Base-by-base conservation (phyloP, 2,113 vertebrate genomes). In the Anhinga rufa region DNA sequence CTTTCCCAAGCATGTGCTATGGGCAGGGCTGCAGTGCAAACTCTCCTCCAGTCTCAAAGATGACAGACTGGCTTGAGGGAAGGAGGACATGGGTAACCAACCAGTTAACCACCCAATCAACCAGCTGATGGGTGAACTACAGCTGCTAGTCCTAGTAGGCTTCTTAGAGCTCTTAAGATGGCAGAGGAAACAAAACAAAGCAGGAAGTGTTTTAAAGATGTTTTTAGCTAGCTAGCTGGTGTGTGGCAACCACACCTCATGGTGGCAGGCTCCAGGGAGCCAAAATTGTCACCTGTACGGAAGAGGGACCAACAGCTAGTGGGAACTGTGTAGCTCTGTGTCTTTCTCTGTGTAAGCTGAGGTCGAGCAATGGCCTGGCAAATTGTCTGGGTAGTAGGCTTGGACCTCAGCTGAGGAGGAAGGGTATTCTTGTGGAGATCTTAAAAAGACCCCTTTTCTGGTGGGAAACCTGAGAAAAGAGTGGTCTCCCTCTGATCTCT, bases 231-330 rank as follows among this genome's bases (percentile, higher is more conserved):
- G 52, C 40, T 76, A 77, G 46, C 38, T 81, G 40, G 34, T 52
- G n/a, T n/a, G 34, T 83, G 34, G 57, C 54, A 79, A 44, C 49
- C 1, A 0, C 7, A 3, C 2, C 6, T n/a, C 34, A 77, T 0
- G 2, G 32, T 46, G 44, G 32, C 12, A 49, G 32, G 60, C 9
- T 26, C 12, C 48, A 65, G 40, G 36, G 74, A 76, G 60, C 12
- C 38, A 42, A 74, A 88, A 61, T 3, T 26, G 28, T 51, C 60
- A 25, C 40, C 40, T 3, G 0, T 29, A 40, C 0, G 2, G 38
- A 86, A 88, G 24, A 55, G 48, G 11, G 24, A 68, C 24, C 62
- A 78, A 57, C 25, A 86, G 34, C 14, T 17, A 64, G 19, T 8
- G 36, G 26, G 32, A 75, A 31, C 25, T 21, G 29, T 2, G 17